phyloP scores from a whole-genome alignment of 2,113 vertebrate genomes.

The Pycnonotus jocosus region DNA sequence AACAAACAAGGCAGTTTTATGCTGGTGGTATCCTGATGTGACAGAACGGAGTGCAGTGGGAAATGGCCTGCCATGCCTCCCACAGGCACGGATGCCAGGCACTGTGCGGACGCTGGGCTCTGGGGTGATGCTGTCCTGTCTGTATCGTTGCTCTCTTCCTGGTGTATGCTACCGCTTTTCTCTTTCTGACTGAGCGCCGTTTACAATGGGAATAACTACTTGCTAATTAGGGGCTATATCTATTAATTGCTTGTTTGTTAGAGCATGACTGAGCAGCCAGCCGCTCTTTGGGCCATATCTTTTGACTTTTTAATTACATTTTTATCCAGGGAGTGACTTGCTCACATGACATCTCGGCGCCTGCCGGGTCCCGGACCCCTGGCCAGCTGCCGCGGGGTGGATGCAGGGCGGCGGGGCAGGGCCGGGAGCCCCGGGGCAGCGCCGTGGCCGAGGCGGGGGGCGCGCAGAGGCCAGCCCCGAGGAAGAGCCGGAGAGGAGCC shows the following conservation, averaged over 20 bases:
- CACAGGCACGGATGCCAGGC: background rate
- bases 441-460: background rate
- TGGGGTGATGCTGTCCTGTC: background rate
- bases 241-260: constrained; percentile 66
- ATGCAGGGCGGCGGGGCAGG: background rate
- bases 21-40: background rate
- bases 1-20: background rate
- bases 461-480: background rate
- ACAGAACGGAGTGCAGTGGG: background rate
- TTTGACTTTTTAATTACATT: background rate
- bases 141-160: background rate
- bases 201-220: constrained; percentile 58
- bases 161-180: background rate
- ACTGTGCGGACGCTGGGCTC: background rate
- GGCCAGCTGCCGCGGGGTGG: background rate
- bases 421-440: background rate
- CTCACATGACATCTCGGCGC: background rate
- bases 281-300: background rate
- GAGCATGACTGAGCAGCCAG: constrained; percentile 45
- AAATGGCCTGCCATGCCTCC: background rate
- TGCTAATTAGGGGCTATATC: constrained; percentile 60
- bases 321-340: background rate
- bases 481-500: background rate
- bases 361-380: background rate
- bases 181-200: background rate